Percentiles rank a stretch among this genome's conserved stretches.
phyloP scores from a whole-genome alignment of 2,888 invertebrate species.

The Strigamia crassipes region DNA sequence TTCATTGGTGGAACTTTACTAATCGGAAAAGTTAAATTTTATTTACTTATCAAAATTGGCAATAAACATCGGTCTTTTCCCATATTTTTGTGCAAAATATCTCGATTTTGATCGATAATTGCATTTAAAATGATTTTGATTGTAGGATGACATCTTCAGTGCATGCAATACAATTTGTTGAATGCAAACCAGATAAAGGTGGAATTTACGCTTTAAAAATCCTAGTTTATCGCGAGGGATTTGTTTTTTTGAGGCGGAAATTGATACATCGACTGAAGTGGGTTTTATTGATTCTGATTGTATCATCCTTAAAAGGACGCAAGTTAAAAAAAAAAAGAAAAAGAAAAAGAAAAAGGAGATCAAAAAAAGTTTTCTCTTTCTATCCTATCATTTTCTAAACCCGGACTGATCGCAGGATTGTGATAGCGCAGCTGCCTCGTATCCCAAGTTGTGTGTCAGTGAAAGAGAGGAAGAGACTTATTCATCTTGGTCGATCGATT shows the following conservation, averaged over 20 bases:
- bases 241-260: not conserved
- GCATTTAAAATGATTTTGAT: too few species aligned
- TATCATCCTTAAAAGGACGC: conserved; percentile 16
- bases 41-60: not conserved
- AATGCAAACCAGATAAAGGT: not conserved
- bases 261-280: conserved; percentile 7
- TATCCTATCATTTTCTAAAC: conserved; percentile 21
- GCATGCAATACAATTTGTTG: not conserved
- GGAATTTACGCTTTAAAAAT: not conserved
- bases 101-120: too few species aligned
- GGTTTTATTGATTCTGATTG: not conserved
- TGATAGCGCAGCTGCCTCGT: conserved; percentile 16
- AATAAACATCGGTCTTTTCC: not conserved
- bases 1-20: too few species aligned
- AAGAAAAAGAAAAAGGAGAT: not conserved
- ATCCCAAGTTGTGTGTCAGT: conserved; percentile 11
- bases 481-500: conserved; percentile 11
- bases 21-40: too few species aligned
- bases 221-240: not conserved
- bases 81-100: too few species aligned
- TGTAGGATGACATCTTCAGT: not conserved
- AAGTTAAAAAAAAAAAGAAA: not conserved
- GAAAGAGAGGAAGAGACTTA: conserved; percentile 16
- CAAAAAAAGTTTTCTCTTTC: not conserved
- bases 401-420: conserved; percentile 21